Base-by-base conservation (phyloP, 1,140 invertebrate genomes). In the Nasonia giraulti region DNA sequence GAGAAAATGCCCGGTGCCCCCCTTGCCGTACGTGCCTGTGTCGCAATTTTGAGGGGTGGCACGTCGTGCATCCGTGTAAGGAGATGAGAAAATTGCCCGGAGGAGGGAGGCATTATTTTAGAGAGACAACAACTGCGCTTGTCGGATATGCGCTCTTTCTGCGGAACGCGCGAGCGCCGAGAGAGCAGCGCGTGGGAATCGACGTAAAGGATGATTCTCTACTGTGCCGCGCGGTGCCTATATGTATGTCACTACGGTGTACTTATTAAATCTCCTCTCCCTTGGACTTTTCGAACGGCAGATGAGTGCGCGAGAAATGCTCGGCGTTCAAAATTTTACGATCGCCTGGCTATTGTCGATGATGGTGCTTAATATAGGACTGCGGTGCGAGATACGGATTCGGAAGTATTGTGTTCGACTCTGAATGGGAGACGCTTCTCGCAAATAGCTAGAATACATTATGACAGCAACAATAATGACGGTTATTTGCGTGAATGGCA, bases 131-230 rank as follows among this genome's bases (percentile, higher is more conserved):
- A n/a, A n/a, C 55, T 20, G 6, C 14, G 23, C 20, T 1, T 66
- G 40, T 2, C 68, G 50, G 47, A 55, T 17, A 14, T 14, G 50
- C 27, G 27, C 27, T 27, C 27, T 27, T 1, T 27, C 3, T 12
- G 17, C 12, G 17, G 50, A 55, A 20, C 12, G 50, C 12, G 47
- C 10, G 27, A 27, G 27, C 27, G 27, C 27, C 12, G 12, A 55
- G 50, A 17, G 14, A 55, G 50, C 12, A 6, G 17, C 74, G 82
- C 82, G 82, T 83, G 82, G 82, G 82, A 83, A 83, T 78, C 62
- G 10, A 47, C 23, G 68, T 78, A 75, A 83, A 71, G 37, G 82
- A 83, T 78, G 62, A 40, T 82, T 82, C 81, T 82, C 81, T 66
- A 12, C 50, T 27, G n/a, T 3, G 44, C 17, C 4, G 12, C 14